phyloP scores from a whole-genome alignment of 2,113 vertebrate species.

The Anoplopoma fimbria region DNA sequence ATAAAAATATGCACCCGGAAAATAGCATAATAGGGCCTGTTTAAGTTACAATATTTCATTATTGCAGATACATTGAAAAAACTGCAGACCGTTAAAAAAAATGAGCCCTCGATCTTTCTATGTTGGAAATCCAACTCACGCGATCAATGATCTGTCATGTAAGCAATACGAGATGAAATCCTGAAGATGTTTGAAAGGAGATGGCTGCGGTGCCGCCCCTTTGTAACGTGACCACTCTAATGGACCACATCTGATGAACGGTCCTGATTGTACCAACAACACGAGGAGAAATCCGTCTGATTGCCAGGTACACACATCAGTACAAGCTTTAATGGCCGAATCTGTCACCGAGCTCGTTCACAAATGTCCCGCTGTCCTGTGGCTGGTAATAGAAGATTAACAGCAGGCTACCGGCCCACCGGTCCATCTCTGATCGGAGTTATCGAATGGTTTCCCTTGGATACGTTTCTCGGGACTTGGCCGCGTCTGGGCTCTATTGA shows the following conservation, averaged over 20 bases:
- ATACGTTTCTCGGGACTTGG: constrained; percentile 72
- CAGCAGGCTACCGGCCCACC: constrained; percentile 36
- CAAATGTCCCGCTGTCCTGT: constrained; percentile 48
- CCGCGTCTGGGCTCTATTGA: constrained; percentile 70
- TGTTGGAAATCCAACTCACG: constrained; percentile 55
- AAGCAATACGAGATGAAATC: constrained; percentile 69
- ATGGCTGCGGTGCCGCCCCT: constrained; percentile 50
- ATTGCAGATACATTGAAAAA: constrained; percentile 33
- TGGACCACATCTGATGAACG: constrained; percentile 67
- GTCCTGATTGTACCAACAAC: constrained; percentile 67
- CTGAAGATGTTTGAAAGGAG: constrained; percentile 59
- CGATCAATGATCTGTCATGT: constrained; percentile 75
- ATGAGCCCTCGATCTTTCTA: constrained; percentile 35
- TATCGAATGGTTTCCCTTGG: constrained; percentile 76
- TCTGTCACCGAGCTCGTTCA: constrained; percentile 55
- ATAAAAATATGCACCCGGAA: too few relatives aligned
- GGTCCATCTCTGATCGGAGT: constrained; percentile 62
- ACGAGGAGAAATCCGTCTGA: constrained; percentile 60
- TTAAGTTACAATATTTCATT: constrained; percentile 50
- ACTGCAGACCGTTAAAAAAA: constrained; percentile 30
- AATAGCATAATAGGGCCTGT: too few relatives aligned
- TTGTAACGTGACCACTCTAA: constrained; percentile 69
- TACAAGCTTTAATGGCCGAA: constrained; percentile 56
- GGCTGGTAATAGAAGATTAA: constrained; percentile 72
- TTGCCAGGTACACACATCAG: constrained; percentile 55